Conservation (phyloP, 2,888 invertebrate genomes). For the Corbicula japonica region DNA sequence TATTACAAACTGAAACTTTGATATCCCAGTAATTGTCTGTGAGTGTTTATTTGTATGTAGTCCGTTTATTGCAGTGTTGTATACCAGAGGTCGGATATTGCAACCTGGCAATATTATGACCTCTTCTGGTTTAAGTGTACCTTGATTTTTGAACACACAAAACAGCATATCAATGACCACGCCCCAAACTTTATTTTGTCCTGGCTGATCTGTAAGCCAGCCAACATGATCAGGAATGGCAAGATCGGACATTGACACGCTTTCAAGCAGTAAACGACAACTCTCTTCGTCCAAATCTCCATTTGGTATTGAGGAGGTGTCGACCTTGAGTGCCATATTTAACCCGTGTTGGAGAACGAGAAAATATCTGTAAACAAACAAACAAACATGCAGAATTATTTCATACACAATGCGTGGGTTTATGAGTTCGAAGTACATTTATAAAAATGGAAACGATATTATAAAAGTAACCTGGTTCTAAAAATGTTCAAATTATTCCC, state of each 20-base stretch:
- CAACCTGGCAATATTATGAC: conserved; percentile 79
- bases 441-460: too few relatives aligned
- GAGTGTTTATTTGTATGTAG: conserved; percentile 50
- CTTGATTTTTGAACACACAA: conserved; percentile 76
- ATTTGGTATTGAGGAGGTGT: conserved; percentile 28
- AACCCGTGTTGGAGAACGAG: conserved; percentile 45
- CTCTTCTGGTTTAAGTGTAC: conserved; percentile 69
- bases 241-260: conserved; percentile 72
- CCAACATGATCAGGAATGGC: conserved; percentile 75
- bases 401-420: too few relatives aligned
- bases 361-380: conserved; percentile 52
- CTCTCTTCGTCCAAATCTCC: conserved; percentile 28
- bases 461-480: too few relatives aligned
- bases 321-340: conserved; percentile 61
- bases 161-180: conserved; percentile 79
- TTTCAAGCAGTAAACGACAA: conserved; percentile 42
- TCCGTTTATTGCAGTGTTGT: conserved; percentile 72
- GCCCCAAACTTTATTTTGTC: conserved; percentile 75
- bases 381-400: too few relatives aligned
- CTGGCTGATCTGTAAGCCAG: conserved; percentile 78
- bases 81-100: conserved; percentile 74
- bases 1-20: conserved; percentile 77
- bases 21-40: conserved; percentile 75
- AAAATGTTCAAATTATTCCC: too few relatives aligned
- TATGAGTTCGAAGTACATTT: too few relatives aligned